Conservation (phyloP, 2,113 vertebrate genomes). For the Condylura cristata region DNA sequence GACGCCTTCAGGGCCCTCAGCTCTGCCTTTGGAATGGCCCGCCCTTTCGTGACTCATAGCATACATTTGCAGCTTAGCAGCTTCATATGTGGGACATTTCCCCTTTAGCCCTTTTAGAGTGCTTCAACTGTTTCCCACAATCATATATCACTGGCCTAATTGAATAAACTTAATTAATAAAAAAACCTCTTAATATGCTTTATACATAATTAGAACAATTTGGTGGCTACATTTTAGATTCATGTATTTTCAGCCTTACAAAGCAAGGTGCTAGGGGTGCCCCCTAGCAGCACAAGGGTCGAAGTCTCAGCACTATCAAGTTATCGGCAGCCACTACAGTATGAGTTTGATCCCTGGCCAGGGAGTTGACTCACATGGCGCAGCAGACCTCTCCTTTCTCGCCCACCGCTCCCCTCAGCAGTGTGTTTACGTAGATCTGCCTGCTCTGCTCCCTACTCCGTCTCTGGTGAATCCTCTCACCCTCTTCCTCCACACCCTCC, state of each 20-base stretch:
- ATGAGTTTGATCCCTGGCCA: too few species aligned
- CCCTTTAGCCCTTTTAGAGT: background rate
- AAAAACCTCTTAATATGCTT: background rate
- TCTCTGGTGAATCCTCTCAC: too few species aligned
- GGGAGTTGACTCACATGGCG: too few species aligned
- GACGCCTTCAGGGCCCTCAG: background rate
- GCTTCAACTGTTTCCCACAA: background rate
- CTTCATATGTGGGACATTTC: background rate
- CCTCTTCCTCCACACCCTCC: too few species aligned
- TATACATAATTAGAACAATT: background rate
- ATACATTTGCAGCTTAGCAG: background rate
- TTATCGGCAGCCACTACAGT: too few species aligned
- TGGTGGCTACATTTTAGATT: background rate
- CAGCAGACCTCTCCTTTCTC: too few species aligned
- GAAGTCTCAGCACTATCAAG: too few species aligned
- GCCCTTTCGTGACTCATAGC: background rate
- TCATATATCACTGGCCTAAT: background rate
- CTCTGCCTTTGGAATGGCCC: background rate
- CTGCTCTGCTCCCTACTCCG: too few species aligned
- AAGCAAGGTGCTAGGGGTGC: background rate
- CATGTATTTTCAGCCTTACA: background rate
- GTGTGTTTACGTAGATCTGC: too few species aligned
- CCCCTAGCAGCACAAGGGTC: too few species aligned
- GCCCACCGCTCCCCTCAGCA: too few species aligned
- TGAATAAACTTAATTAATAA: background rate